Conservation (phyloP, 2,888 invertebrate species). For the Cepaea hortensis region DNA sequence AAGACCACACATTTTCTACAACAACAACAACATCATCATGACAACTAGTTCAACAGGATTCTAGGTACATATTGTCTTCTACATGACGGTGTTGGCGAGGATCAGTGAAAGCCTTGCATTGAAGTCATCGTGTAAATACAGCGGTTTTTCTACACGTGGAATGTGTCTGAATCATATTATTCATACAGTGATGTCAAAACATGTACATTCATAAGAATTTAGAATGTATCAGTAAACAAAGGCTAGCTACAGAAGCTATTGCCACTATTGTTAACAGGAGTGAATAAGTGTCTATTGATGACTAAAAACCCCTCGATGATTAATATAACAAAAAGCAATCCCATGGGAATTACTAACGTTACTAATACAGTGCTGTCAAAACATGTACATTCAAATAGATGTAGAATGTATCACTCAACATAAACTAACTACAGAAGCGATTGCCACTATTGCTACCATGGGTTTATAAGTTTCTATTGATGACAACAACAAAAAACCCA, state of each 20-base stretch:
- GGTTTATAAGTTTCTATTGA: too few species aligned
- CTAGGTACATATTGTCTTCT: neutral
- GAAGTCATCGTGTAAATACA: neutral
- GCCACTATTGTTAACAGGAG: too few species aligned
- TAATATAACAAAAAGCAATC: too few species aligned
- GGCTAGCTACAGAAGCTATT: too few species aligned
- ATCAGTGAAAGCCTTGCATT: neutral
- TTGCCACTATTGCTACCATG: too few species aligned
- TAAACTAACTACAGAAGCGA: too few species aligned
- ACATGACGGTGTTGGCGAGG: neutral
- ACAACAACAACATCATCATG: neutral
- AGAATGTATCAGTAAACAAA: too few species aligned
- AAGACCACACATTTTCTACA: neutral
- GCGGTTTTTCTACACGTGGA: neutral
- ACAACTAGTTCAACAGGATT: neutral
- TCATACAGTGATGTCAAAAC: neutral
- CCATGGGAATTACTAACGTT: neutral
- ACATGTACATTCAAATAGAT: neutral
- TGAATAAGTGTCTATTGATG: too few species aligned
- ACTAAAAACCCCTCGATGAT: too few species aligned
- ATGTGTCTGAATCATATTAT: slow-evolving; percentile 10
- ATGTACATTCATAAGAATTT: neutral
- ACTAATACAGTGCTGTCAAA: neutral
- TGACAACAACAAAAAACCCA: too few species aligned
- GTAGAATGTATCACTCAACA: too few species aligned